phyloP scores from a whole-genome alignment of 2,113 vertebrate species.

The Galbula dea region DNA sequence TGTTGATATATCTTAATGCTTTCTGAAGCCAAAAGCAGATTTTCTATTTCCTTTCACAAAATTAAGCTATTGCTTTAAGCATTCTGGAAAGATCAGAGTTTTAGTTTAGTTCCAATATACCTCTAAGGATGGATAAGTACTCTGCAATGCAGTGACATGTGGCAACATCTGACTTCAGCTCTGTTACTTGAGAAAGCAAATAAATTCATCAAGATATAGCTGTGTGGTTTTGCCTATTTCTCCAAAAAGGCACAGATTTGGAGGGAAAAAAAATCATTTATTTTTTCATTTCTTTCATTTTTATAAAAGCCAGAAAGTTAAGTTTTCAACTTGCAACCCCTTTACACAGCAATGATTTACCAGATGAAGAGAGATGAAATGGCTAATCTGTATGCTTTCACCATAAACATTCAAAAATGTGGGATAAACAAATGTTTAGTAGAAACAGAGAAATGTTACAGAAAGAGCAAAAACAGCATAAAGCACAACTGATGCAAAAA shows the following conservation, averaged over 20 bases:
- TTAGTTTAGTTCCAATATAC: neutral
- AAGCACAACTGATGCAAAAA: neutral
- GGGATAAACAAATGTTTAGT: neutral
- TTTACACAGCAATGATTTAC: neutral
- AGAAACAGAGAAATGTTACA: neutral
- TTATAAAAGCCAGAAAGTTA: slow-evolving; percentile 1
- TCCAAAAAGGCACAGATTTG: neutral
- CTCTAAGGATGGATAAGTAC: neutral
- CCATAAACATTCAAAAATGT: neutral
- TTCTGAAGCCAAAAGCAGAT: neutral
- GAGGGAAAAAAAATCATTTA: neutral
- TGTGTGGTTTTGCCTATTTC: neutral
- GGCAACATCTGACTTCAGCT: neutral
- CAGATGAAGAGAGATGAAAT: neutral
- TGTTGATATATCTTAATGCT: neutral
- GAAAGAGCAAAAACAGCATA: neutral
- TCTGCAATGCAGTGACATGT: neutral
- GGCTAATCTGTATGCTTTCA: neutral
- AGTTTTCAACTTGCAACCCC: neutral
- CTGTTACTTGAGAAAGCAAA: neutral
- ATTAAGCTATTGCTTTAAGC: neutral
- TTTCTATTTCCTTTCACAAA: neutral
- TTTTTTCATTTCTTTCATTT: neutral
- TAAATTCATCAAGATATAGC: neutral
- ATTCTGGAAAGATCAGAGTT: neutral